A percentile compares a stretch with the other conserved stretches of the same genome.
Conservation (phyloP, 2,888 invertebrate genomes). For the Schizaphis graminum region DNA sequence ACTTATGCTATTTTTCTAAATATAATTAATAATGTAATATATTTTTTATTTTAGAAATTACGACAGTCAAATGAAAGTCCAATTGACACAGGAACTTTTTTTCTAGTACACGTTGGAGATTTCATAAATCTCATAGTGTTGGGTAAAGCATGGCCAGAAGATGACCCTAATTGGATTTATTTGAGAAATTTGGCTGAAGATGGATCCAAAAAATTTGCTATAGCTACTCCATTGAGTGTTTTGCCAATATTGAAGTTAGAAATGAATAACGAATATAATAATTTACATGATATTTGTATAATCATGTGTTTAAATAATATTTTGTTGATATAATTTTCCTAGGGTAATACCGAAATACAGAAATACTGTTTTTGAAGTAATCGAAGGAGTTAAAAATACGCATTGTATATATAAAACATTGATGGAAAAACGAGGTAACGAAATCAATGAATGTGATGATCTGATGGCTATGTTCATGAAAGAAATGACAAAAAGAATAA, state of each 20-base stretch:
- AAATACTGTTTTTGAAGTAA: conserved; percentile 77
- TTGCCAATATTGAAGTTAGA: conserved; percentile 82
- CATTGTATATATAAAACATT: conserved; percentile 81
- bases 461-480: conserved; percentile 66
- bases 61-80: conserved; percentile 70
- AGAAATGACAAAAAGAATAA: conserved; percentile 63
- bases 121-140: conserved; percentile 83
- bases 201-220: conserved; percentile 85
- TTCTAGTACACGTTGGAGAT: conserved; percentile 83
- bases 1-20: background rate
- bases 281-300: background rate
- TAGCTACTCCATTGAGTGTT: conserved; percentile 87
- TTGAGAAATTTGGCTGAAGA: conserved; percentile 84
- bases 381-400: conserved; percentile 80
- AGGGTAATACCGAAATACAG: conserved; percentile 78
- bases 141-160: conserved; percentile 79
- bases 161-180: conserved; percentile 84
- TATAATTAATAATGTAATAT: background rate
- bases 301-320: conserved; percentile 67
- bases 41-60: conserved; percentile 62
- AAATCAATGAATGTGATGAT: conserved; percentile 29
- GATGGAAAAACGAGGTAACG: conserved; percentile 72
- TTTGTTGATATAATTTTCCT: conserved; percentile 68
- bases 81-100: conserved; percentile 74
- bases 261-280: background rate